Base-by-base conservation (phyloP, 2,113 vertebrate species). In the Formicarius rufipectus region DNA sequence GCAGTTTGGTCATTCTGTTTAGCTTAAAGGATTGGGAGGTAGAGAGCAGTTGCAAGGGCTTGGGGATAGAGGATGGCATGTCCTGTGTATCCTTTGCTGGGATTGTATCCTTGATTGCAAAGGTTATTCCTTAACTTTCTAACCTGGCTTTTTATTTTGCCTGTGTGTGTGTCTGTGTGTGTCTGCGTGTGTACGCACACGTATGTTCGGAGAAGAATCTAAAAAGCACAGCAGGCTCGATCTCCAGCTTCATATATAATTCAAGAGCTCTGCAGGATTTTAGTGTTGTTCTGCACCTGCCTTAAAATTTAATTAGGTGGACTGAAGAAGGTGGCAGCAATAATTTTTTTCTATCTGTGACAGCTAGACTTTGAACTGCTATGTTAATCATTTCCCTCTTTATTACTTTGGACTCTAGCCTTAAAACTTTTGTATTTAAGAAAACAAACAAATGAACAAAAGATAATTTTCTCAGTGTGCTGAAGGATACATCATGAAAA, bases 171-270 rank as follows among this genome's bases (percentile, higher is more conserved):
- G 21, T 28, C 8, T 81, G 4, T 71, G 37, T 58, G 21, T 13
- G 19, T 71, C 4, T 56, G 6, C 73, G 56, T 69, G n/a, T 13
- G 7, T 6, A 21, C 44, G 27, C 21, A 4, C 13, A 19, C 27
- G 12, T 31, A 25, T 23, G 11, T 83, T 90, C 21, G 45, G 39
- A 76, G 62, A 89, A 59, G 7, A 92, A 49, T 78, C 49, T 92
- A 35, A 87, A 90, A 92, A 81, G 73, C 89, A 93, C 87, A 83
- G 62, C 66, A 85, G 71, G 91, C 91, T 96, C 10, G 8, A 85
- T 77, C 69, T 75, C 33, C 50, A 89, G 28, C 30, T 86, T 87
- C 80, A 50, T 71, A 1, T 89, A 30, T 83, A 37, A 40, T 79
- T 83, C 18, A 83, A 78, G 40, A 90, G 11, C 25, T 78, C 67